Base-by-base conservation (phyloP, 2,113 vertebrate genomes). In the Cygnus atratus region DNA sequence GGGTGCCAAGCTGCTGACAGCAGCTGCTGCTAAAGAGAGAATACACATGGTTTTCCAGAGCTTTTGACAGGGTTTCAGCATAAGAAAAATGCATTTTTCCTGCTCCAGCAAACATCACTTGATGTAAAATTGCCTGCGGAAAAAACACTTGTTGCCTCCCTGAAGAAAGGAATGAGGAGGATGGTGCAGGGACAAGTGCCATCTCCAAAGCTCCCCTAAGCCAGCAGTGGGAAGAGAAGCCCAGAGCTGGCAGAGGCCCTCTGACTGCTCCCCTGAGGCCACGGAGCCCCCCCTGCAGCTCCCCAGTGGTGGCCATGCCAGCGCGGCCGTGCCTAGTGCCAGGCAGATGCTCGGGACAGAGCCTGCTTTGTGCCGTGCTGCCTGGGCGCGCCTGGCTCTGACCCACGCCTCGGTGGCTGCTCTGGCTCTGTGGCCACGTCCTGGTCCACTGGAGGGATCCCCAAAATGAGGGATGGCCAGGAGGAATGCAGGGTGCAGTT, bases 51-150 rank as follows among this genome's bases (percentile, higher is more conserved):
- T 15, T 58, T 86, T 54, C 22, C 75, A 62, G 57, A 35, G 35
- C 0, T 0, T 75, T 85, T 54, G 39, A 35, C 6, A 15, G 8
- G 11, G 7, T 74, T 84, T 41, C 50, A 81, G 8, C 33, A 17
- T 57, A 17, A 54, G 35, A 44, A 55, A 18, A 39, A 50, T 31
- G 26, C 55, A 29, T 37, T 22, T 21, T 24, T 35, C 33, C 29
- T 71, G 33, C 80, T 83, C 37, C 71, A 48, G 37, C 31, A 59
- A 75, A 90, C 63, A 35, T 41, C 37, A 6, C 26, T 26, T 14
- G 21, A n/a, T 37, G 3, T 50, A 10, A 88, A 62, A 39, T 14
- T 13, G 16, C 68, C 21, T 0, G 11, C 0, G 5, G 67, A 31
- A 82, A 93, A 94, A 48, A 33, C 59, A 4, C 39, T 41, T 7